Evolutionary conservation across 1,140 invertebrate species (phyloP).

Genomic region (Drosophila setifemur): DNA sequence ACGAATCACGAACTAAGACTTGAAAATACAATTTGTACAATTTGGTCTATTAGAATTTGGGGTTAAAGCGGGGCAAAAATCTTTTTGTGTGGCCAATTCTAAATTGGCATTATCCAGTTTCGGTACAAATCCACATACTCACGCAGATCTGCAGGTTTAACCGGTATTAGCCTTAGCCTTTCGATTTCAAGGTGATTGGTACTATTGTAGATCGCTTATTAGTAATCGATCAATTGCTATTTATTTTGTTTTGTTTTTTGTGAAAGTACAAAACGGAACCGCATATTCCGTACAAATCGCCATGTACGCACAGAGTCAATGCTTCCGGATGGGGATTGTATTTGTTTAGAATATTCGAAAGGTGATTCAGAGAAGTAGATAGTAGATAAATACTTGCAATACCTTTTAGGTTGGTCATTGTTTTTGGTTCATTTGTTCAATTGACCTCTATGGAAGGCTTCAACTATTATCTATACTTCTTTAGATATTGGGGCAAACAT

Average conservation of each 20-base stretch:
- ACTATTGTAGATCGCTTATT: slow-evolving; percentile 15
- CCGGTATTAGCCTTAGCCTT: slow-evolving; percentile 50
- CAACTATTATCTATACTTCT: slow-evolving; percentile 1
- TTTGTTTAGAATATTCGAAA: not conserved
- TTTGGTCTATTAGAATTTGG: slow-evolving; percentile 38
- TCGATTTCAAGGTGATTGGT: slow-evolving; percentile 33
- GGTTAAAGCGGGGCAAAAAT: slow-evolving; percentile 2
- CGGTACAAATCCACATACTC: not conserved
- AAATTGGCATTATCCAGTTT: slow-evolving; percentile 30
- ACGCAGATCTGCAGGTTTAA: slow-evolving; percentile 9
- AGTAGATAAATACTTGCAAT: not conserved
- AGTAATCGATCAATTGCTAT: slow-evolving; percentile 38
- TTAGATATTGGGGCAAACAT: too few species aligned
- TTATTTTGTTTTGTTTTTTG: slow-evolving; percentile 33
- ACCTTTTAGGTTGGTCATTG: not conserved
- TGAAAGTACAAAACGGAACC: slow-evolving; percentile 45
- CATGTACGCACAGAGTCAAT: slow-evolving; percentile 29
- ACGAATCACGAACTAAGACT: slow-evolving; percentile 7
- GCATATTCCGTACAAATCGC: slow-evolving; percentile 16
- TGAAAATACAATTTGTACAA: slow-evolving; percentile 11
- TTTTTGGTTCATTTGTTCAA: not conserved
- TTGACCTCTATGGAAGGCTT: slow-evolving; percentile 4
- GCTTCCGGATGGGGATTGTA: slow-evolving; percentile 32
- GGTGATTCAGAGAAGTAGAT: not conserved
- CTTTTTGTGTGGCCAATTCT: slow-evolving; percentile 29